A percentile compares a stretch with the other conserved stretches of the same genome.
phyloP scores from a whole-genome alignment of 2,888 invertebrate species.

The Cataglyphis albicans region DNA sequence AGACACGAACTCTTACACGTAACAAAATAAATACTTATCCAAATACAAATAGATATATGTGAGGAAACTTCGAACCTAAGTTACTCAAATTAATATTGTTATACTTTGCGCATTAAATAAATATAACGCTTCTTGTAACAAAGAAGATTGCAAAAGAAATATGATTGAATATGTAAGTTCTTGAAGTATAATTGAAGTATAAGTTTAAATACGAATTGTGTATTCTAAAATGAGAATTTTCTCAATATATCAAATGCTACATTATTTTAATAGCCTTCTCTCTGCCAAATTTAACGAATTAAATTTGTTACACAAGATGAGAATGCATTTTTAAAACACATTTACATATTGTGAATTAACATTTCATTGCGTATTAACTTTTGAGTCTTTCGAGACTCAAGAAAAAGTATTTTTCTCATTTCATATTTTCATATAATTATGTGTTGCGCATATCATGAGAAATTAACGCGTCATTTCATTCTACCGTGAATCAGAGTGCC shows the following conservation, averaged over 20 bases:
- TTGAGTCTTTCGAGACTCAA: constrained; percentile 1
- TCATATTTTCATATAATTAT: constrained; percentile 35
- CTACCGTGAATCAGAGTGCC: constrained; percentile 84
- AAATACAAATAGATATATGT: constrained; percentile 62
- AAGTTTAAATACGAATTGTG: constrained; percentile 32
- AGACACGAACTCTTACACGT: constrained; percentile 17
- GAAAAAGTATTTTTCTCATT: constrained; percentile 15
- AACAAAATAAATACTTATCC: constrained; percentile 57
- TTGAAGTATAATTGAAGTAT: constrained; percentile 29
- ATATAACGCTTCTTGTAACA: constrained; percentile 34
- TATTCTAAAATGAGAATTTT: constrained; percentile 41
- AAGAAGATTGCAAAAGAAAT: constrained; percentile 32
- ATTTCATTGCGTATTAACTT: constrained; percentile 29
- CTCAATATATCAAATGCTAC: constrained; percentile 26
- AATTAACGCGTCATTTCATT: constrained; percentile 68
- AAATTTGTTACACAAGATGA: constrained; percentile 83
- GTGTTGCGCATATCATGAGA: constrained; percentile 56
- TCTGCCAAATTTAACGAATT: constrained; percentile 83
- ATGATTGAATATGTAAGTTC: constrained; percentile 31
- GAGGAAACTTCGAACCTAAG: constrained; percentile 52
- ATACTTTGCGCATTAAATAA: constrained; percentile 47
- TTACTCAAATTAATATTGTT: constrained; percentile 58
- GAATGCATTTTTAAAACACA: constrained; percentile 71
- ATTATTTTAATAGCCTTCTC: constrained; percentile 75
- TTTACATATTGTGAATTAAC: constrained; percentile 26